phyloP scores from a whole-genome alignment of 2,797 vertebrate species.

The Siniperca undulata region DNA sequence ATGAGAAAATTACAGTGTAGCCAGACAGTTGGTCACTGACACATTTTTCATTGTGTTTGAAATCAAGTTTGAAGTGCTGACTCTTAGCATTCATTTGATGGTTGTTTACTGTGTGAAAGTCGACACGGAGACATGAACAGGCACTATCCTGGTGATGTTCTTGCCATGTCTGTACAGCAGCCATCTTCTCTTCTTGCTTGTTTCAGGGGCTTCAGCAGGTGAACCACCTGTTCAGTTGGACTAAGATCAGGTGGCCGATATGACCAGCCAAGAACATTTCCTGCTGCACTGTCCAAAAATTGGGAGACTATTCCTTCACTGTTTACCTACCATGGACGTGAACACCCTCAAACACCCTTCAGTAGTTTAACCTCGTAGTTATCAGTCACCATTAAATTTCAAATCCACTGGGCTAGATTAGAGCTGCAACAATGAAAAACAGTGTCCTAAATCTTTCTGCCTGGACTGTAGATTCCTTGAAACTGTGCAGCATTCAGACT shows the following conservation, averaged over 20 bases:
- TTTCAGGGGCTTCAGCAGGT: slow-evolving; percentile 9
- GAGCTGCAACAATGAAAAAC: background rate
- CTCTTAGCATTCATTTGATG: background rate
- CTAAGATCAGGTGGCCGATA: slow-evolving; percentile 1
- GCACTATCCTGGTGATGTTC: background rate
- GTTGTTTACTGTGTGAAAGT: background rate
- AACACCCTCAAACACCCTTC: background rate
- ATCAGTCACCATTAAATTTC: background rate
- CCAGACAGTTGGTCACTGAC: no score
- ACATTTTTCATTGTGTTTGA: no score
- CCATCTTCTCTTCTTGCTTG: background rate
- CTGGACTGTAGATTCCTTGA: background rate
- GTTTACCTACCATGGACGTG: background rate
- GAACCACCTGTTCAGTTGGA: slow-evolving; percentile 12
- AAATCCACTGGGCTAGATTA: background rate
- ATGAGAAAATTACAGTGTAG: no score
- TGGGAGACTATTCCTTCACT: background rate
- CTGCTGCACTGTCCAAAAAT: background rate
- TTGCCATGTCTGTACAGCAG: background rate
- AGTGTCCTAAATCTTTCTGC: background rate
- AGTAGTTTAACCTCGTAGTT: background rate
- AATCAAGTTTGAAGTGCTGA: no score
- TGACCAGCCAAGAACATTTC: background rate
- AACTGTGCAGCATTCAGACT: background rate
- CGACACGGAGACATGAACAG: background rate